Conservation (phyloP, 2,888 invertebrate species). For the Caenorhabditis plicata region DNA sequence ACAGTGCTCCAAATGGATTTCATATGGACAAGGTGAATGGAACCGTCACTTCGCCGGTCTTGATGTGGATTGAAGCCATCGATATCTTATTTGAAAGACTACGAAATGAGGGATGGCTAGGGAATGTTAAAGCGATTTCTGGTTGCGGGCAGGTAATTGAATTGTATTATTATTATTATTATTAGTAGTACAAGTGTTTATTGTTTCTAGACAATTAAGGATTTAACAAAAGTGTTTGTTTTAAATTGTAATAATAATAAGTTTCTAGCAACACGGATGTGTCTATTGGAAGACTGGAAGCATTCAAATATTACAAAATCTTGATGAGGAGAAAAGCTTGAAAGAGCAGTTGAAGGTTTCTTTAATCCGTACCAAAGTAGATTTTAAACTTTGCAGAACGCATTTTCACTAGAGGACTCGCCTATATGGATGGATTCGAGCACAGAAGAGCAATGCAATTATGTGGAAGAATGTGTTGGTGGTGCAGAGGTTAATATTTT, state of each 20-base stretch:
- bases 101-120: slow-evolving; percentile 79
- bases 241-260: neutral
- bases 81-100: slow-evolving; percentile 83
- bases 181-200: no score
- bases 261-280: slow-evolving; percentile 87
- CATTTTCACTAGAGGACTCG: slow-evolving; percentile 79
- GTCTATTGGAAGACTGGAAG: slow-evolving; percentile 88
- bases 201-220: no score
- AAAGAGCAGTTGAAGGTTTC: slow-evolving; percentile 24
- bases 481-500: slow-evolving; percentile 80
- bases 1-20: no score
- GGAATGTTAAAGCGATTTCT: slow-evolving; percentile 80
- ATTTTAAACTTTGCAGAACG: slow-evolving; percentile 66
- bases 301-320: slow-evolving; percentile 72
- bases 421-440: slow-evolving; percentile 97
- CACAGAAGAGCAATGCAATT: slow-evolving; percentile 76
- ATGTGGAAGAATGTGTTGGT: slow-evolving; percentile 81
- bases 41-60: slow-evolving; percentile 73
- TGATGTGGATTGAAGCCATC: slow-evolving; percentile 93
- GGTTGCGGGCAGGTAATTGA: slow-evolving; percentile 83
- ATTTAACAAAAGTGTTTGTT: no score
- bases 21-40: slow-evolving; percentile 38
- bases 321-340: slow-evolving; percentile 71
- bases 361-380: neutral
- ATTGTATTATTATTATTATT: neutral